Conservation (phyloP, 1,140 invertebrate genomes). For the Telenomus remus region DNA sequence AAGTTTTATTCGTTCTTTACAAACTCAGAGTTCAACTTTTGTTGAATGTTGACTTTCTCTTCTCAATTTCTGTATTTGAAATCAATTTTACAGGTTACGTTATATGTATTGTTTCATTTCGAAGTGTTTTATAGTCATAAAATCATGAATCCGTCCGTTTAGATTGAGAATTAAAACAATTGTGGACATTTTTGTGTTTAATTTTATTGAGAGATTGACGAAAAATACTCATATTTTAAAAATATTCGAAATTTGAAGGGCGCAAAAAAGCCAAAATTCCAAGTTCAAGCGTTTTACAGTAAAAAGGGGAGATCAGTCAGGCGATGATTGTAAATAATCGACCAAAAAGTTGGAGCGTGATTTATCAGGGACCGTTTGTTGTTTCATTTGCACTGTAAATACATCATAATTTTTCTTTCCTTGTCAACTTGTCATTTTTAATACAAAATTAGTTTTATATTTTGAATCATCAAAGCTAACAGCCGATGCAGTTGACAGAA, state of each 20-base stretch:
- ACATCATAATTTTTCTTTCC: constrained; percentile 7
- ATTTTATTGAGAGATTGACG: not conserved
- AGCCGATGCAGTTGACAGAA: too few relatives aligned
- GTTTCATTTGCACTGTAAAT: constrained; percentile 33
- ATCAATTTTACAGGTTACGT: too few relatives aligned
- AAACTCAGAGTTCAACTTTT: too few relatives aligned
- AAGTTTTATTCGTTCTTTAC: constrained; percentile 23
- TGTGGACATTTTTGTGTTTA: constrained; percentile 1
- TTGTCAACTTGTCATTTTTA: not conserved
- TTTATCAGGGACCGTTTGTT: constrained; percentile 34
- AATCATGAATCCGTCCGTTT: too few relatives aligned
- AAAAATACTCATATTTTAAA: constrained; percentile 36
- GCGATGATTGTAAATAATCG: constrained; percentile 37
- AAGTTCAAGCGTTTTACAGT: not conserved
- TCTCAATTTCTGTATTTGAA: too few relatives aligned
- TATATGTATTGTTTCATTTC: too few relatives aligned
- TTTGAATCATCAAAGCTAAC: not conserved
- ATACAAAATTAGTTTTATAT: constrained; percentile 1
- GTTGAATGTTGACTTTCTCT: too few relatives aligned
- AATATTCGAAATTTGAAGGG: constrained; percentile 48
- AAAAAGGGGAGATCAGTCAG: not conserved
- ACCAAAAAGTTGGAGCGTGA: constrained; percentile 17
- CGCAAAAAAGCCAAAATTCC: not conserved
- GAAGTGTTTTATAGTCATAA: too few relatives aligned
- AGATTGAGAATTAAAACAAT: too few relatives aligned